These are phyloP conservation scores for Platanista minor DNA, from an alignment of 2,113 vertebrate genomes.

Conservation along the genomic window DNA sequence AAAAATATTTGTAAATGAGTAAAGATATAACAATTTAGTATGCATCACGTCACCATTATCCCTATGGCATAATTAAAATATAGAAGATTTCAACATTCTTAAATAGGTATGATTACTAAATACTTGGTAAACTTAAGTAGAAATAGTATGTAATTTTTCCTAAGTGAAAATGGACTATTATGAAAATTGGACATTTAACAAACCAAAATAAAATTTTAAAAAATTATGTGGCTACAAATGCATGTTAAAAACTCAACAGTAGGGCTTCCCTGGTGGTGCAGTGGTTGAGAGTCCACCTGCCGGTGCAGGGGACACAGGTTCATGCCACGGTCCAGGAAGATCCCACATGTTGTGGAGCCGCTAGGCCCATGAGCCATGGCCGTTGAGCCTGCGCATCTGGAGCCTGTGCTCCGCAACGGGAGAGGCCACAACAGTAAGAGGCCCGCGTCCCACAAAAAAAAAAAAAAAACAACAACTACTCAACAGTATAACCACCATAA, in stretches of 20 bases:
- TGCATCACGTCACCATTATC: background rate
- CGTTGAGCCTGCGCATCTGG: rapidly evolving
- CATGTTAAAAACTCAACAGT: background rate
- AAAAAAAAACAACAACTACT: no score
- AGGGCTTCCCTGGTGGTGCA: no score
- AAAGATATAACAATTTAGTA: background rate
- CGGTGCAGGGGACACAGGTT: rapidly evolving
- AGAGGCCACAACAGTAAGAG: no score
- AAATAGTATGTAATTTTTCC: background rate
- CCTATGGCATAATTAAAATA: background rate
- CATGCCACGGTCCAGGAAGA: no score
- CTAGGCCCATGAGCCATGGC: no score
- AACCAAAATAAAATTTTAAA: background rate
- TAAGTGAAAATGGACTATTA: background rate
- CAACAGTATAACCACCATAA: background rate
- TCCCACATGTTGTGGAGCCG: no score
- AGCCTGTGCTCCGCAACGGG: no score
- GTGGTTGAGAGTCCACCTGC: no score
- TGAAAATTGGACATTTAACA: background rate
- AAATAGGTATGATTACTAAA: background rate
- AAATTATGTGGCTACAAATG: background rate
- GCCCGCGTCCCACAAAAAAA: no score
- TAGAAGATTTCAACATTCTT: background rate
- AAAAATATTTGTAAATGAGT: background rate
- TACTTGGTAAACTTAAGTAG: background rate